Conservation (phyloP, 2,888 invertebrate species). For the Diploptera punctata region DNA sequence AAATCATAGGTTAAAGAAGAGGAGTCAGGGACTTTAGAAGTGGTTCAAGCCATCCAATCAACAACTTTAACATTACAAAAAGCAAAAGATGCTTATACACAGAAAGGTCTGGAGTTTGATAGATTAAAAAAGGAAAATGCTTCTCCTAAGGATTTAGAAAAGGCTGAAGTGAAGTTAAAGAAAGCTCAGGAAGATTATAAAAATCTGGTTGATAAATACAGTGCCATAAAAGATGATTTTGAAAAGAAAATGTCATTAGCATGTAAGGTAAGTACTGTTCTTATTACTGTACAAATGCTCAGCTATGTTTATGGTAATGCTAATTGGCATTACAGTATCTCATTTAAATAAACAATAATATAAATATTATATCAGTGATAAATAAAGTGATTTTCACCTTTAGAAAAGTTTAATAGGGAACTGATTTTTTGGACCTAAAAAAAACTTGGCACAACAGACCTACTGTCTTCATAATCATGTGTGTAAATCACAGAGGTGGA, state of each 20-base stretch:
- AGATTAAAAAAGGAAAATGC: slow-evolving; percentile 89
- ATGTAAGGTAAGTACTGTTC: slow-evolving; percentile 82
- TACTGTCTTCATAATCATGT: no score
- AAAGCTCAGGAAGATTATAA: slow-evolving; percentile 97
- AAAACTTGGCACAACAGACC: no score
- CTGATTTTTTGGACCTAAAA: no score
- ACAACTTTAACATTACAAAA: slow-evolving; percentile 88
- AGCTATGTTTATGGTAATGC: no score
- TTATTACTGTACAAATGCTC: no score
- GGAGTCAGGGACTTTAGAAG: slow-evolving; percentile 90
- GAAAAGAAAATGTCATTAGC: slow-evolving; percentile 94
- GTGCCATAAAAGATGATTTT: slow-evolving; percentile 89
- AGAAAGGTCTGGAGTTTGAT: slow-evolving; percentile 86
- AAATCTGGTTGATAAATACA: slow-evolving; percentile 90
- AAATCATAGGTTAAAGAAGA: slow-evolving; percentile 86
- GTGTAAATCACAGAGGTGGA: no score
- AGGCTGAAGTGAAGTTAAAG: slow-evolving; percentile 88
- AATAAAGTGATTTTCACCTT: no score
- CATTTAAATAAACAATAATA: no score
- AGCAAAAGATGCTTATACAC: slow-evolving; percentile 90
- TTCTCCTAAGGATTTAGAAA: slow-evolving; percentile 91
- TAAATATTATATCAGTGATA: no score
- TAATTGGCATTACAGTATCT: no score
- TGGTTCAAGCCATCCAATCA: slow-evolving; percentile 87
- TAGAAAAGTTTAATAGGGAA: no score